These are phyloP conservation scores for Centrocercus urophasianus DNA, from an alignment of 2,113 vertebrate genomes.

Conservation along the genomic window DNA sequence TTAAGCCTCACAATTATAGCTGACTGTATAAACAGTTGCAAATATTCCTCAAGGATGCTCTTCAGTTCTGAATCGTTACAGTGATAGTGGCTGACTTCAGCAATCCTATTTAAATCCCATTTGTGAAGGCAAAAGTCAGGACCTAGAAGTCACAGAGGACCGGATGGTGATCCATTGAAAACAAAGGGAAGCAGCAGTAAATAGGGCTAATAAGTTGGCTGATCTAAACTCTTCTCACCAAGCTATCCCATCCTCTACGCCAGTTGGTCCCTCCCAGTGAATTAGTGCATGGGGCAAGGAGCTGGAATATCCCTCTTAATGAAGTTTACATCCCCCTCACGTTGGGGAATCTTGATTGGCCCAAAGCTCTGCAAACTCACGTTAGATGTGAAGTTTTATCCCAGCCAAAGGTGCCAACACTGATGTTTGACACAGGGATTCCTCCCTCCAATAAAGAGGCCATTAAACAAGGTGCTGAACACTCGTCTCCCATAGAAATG, in stretches of 20 bases:
- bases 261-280: not conserved
- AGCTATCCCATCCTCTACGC: too few species aligned
- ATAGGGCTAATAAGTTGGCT: not conserved
- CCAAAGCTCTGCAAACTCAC: not conserved
- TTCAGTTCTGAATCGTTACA: not conserved
- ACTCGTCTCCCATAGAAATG: not conserved
- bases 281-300: not conserved
- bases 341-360: not conserved
- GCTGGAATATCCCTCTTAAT: not conserved
- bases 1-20: not conserved
- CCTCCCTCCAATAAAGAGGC: not conserved
- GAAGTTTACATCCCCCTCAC: not conserved
- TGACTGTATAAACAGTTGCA: not conserved
- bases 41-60: conserved; percentile 14
- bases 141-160: not conserved
- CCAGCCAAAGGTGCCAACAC: not conserved
- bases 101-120: not conserved
- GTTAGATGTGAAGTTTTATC: not conserved
- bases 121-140: not conserved
- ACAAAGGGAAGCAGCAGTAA: not conserved
- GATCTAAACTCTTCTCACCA: too few species aligned
- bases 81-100: not conserved
- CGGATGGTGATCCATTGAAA: not conserved
- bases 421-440: not conserved
- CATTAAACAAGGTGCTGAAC: conserved; percentile 4